A percentile compares a stretch with the other conserved stretches of the same genome.
phyloP scores from a whole-genome alignment of 2,888 invertebrate species.

The Mythimna vitellina region DNA sequence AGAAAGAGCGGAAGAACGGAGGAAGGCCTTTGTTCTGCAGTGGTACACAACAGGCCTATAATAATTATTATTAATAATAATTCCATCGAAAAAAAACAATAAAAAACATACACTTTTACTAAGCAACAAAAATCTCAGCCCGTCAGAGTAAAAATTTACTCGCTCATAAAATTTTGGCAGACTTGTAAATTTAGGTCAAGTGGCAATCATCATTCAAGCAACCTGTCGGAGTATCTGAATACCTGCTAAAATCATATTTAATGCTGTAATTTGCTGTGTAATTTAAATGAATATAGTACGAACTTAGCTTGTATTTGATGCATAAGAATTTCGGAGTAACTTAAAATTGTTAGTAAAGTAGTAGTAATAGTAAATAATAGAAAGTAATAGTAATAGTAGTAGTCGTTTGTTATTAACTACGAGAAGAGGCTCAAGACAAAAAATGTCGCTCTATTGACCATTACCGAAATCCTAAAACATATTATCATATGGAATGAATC shows the following conservation, averaged over 20 bases:
- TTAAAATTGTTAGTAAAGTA: neutral
- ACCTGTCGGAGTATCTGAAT: slow-evolving; percentile 15
- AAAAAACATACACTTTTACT: neutral
- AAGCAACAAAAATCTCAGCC: slow-evolving; percentile 1
- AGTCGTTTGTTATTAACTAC: neutral
- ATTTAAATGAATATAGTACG: neutral
- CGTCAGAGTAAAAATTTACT: slow-evolving; percentile 6
- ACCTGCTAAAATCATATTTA: slow-evolving; percentile 20
- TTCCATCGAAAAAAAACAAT: too few relatives aligned
- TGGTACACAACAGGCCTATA: neutral
- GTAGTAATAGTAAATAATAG: too few relatives aligned
- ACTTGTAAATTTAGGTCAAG: slow-evolving; percentile 38
- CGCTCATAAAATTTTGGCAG: slow-evolving; percentile 25
- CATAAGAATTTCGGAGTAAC: neutral
- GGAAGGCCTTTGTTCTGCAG: too few relatives aligned
- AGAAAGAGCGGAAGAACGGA: too few relatives aligned
- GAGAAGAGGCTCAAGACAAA: neutral
- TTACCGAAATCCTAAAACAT: too few relatives aligned
- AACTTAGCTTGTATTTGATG: too few relatives aligned
- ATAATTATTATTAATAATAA: neutral
- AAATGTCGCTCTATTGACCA: neutral
- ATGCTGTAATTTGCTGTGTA: neutral
- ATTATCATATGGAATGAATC: too few relatives aligned
- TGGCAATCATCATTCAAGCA: slow-evolving; percentile 32
- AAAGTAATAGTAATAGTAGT: too few relatives aligned